Conservation (phyloP, 1,140 invertebrate genomes). For the Berghia stephanieae region DNA sequence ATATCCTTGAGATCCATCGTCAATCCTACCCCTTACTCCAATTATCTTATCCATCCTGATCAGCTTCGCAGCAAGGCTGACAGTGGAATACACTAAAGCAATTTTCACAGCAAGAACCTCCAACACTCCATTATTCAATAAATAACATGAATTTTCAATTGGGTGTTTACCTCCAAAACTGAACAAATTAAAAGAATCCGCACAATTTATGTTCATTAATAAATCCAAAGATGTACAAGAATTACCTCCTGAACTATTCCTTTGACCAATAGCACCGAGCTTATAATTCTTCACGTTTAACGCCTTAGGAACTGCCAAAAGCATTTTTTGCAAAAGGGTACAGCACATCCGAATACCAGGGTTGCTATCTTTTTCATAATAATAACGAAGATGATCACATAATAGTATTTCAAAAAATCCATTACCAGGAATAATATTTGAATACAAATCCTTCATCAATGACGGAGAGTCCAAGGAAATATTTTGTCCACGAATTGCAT, state of each 20-base stretch:
- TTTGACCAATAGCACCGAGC: background rate
- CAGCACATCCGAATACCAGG: background rate
- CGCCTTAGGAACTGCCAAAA: conserved; percentile 24
- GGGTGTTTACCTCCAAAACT: conserved; percentile 1
- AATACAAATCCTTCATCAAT: background rate
- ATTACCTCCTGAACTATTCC: background rate
- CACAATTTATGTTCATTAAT: too few relatives aligned
- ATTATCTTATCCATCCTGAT: conserved; percentile 2
- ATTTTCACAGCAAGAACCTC: conserved; percentile 35
- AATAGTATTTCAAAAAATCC: conserved; percentile 35
- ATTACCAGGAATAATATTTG: conserved; percentile 26
- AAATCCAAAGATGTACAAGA: background rate
- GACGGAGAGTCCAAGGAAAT: background rate
- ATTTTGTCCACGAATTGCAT: background rate
- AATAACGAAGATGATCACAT: background rate
- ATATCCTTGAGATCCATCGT: background rate
- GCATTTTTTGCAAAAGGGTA: conserved; percentile 25
- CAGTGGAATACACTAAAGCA: background rate
- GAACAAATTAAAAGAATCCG: background rate
- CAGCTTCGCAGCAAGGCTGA: conserved; percentile 11
- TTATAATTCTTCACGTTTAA: background rate
- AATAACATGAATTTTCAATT: conserved; percentile 7
- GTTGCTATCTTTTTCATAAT: background rate
- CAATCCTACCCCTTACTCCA: background rate
- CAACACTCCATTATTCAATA: conserved; percentile 23